Conservation (phyloP, 2,797 vertebrate genomes). For the Mastacembelus armatus region DNA sequence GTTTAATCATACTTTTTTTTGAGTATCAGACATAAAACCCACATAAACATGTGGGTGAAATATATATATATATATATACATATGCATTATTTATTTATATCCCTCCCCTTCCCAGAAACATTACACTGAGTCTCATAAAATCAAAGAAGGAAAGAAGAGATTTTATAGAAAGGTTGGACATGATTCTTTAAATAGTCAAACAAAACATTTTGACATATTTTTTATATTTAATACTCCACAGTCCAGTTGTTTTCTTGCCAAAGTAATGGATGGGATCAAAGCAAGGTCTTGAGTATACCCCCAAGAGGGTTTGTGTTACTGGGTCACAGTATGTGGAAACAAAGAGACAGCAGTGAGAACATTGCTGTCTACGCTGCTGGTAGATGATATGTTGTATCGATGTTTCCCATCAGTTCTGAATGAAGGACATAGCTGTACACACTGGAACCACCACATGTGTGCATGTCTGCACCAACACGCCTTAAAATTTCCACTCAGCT, state of each 20-base stretch:
- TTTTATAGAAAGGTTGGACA: not conserved
- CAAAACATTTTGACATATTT: not conserved
- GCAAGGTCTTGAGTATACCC: constrained; percentile 15
- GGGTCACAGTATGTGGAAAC: constrained; percentile 44
- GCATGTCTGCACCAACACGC: constrained; percentile 15
- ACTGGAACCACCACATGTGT: constrained; percentile 8
- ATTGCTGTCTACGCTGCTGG: constrained; percentile 53
- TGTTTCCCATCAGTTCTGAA: constrained; percentile 70
- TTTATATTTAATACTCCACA: not conserved
- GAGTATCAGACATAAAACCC: not conserved
- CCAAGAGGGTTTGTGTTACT: constrained; percentile 42
- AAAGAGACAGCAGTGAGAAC: constrained; percentile 49
- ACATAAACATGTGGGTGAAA: not conserved
- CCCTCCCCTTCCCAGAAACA: too few relatives aligned
- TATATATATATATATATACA: too few relatives aligned
- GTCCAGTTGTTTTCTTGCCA: not conserved
- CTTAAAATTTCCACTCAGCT: constrained; percentile 37
- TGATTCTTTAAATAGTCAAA: constrained; percentile 23
- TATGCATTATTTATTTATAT: too few relatives aligned
- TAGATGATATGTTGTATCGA: constrained; percentile 38
- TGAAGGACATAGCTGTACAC: constrained; percentile 31
- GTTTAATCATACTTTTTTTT: constrained; percentile 28
- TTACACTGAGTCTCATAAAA: too few relatives aligned
- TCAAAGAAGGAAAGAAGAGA: too few relatives aligned
- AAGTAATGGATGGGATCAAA: constrained; percentile 27